Base-by-base conservation (phyloP, 2,113 vertebrate genomes). In the Porphyrio hochstetteri region DNA sequence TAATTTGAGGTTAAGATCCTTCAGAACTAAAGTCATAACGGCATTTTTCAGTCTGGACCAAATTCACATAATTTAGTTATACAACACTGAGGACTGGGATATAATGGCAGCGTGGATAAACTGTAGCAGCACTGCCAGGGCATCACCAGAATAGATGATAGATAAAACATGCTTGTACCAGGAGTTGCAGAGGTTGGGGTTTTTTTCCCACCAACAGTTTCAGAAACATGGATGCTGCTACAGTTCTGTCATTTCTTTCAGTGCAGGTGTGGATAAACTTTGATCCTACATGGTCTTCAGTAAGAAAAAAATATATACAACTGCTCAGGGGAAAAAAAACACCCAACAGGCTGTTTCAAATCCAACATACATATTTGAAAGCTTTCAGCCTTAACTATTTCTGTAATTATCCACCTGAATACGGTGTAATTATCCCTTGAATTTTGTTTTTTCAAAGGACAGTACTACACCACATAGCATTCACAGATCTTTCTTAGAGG, bases 1-100 rank as follows among this genome's bases (percentile, higher is more conserved):
- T 92, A 95, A 94, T 93, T 92, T 95, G 88, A 91, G 94, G 91
- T 93, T 93, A 77, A 80, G 89, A 78, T 71, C 86, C 55, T 91
- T 87, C 59, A 86, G 69, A 92, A 78, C 57, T 28, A 11, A 88
- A 94, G 50, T 79, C 31, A 38, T 82, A 96, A 91, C 1, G 18
- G 81, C 57, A 78, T 91, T 95, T 87, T 93, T 82, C 25, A 91
- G 78, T 46, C 83, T 85, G 86, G 86, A 82, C 10, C 17, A 89
- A 89, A 91, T 82, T 79, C 27, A 4, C 27, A 11, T 88, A 84
- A 93, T 57, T 70, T 48, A 31, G n/a, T 86, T 91, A 86, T 15
- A 76, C 9, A 57, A 9, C 28, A 27, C 19, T 2, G 52, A 92
- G 59, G 31, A 48, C 64, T 83, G 27, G 64, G 42, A 67, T 88